Conservation (phyloP, 2,797 vertebrate genomes). For the Acanthopagrus latus region DNA sequence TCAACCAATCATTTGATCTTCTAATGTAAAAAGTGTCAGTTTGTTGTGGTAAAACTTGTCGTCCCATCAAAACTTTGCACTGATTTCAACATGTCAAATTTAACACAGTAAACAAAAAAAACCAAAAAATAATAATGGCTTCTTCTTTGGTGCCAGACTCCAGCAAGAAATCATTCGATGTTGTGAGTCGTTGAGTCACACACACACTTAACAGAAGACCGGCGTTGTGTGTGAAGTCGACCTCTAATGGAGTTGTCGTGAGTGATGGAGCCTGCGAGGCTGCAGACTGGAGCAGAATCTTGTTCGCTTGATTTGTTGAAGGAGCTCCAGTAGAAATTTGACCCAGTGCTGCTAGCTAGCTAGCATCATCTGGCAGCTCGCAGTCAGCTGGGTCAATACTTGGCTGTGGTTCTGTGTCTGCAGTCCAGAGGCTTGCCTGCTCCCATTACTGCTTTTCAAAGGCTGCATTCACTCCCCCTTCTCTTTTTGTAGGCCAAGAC, state of each 20-base stretch:
- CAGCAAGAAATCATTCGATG: no score
- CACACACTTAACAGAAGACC: background rate
- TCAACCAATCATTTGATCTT: no score
- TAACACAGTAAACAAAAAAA: no score
- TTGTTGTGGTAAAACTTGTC: no score
- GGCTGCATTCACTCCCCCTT: constrained; percentile 20
- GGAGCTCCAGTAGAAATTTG: constrained; percentile 30
- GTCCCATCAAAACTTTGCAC: no score
- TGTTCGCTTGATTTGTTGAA: background rate
- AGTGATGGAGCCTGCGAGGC: background rate
- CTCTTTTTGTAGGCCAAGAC: constrained; percentile 30
- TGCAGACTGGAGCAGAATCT: background rate
- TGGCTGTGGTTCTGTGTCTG: constrained; percentile 38
- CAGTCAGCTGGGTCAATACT: constrained; percentile 59
- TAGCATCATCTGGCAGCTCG: constrained; percentile 28
- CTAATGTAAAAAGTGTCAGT: no score
- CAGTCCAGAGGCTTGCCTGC: constrained; percentile 54
- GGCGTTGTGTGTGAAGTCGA: background rate
- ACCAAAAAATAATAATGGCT: no score
- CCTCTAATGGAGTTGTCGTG: constrained; percentile 19
- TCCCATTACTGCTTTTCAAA: constrained; percentile 39
- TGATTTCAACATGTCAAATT: no score
- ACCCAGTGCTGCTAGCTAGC: constrained; percentile 35
- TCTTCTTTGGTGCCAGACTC: no score
- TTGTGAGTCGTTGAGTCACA: no score